Evolutionary conservation across 2,113 vertebrate genomes (phyloP).

Genomic region (Hippocampus abdominalis): DNA sequence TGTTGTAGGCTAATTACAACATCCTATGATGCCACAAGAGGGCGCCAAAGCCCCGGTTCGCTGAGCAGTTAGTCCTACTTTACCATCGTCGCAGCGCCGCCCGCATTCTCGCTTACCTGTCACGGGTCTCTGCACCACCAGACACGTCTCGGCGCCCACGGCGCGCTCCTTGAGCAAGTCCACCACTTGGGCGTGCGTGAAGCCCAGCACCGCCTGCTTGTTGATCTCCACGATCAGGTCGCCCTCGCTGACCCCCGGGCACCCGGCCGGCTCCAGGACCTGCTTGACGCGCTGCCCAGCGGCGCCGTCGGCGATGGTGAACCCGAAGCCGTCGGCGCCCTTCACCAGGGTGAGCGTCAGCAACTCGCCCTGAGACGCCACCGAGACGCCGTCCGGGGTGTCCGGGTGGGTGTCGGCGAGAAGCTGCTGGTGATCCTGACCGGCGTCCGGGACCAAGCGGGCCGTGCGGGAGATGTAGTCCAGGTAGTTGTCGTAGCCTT

Average conservation of each 20-base stretch:
- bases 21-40: too few species aligned
- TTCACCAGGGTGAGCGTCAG: conserved; percentile 97
- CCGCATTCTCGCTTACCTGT: conserved; percentile 56
- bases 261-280: conserved; percentile 94
- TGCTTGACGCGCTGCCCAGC: conserved; percentile 96
- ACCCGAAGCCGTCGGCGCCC: conserved; percentile 93
- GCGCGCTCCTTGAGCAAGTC: conserved; percentile 96
- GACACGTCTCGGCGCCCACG: conserved; percentile 85
- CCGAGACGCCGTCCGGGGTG: conserved; percentile 85
- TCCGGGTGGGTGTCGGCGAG: conserved; percentile 88
- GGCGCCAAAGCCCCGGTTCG: too few species aligned
- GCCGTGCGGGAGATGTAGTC: conserved; percentile 94
- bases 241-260: conserved; percentile 92
- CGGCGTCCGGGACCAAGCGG: conserved; percentile 73
- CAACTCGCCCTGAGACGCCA: conserved; percentile 95
- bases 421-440: conserved; percentile 82
- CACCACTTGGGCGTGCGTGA: conserved; percentile 96
- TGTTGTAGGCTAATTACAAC: too few species aligned
- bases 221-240: conserved; percentile 98
- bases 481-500: conserved; percentile 95
- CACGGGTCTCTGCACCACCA: conserved; percentile 93
- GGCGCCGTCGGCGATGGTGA: conserved; percentile 94
- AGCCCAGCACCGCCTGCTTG: conserved; percentile 88
- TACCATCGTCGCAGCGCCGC: not conserved
- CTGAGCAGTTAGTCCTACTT: too few species aligned